phyloP scores from a whole-genome alignment of 2,888 invertebrate species.

The Galerucella calmariensis region DNA sequence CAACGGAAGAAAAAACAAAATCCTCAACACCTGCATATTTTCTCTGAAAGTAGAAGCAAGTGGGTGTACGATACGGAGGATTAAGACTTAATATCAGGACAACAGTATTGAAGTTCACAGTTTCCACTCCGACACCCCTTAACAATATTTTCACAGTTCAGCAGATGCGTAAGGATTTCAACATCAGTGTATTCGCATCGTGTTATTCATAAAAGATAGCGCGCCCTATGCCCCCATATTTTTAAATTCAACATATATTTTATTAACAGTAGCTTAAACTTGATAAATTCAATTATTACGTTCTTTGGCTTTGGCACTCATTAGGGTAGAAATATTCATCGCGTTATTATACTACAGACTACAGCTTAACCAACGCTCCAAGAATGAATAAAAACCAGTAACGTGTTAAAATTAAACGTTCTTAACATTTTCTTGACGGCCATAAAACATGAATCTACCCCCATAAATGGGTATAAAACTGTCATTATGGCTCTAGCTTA shows the following conservation, averaged over 20 bases:
- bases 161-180: constrained; percentile 50
- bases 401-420: too few species aligned
- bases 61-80: constrained; percentile 40
- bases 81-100: constrained; percentile 53
- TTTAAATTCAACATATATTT: constrained; percentile 30
- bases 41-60: constrained; percentile 30
- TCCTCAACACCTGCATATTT: constrained; percentile 45
- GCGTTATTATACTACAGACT: too few species aligned
- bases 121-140: constrained; percentile 57
- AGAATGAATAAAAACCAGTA: too few species aligned
- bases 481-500: too few species aligned
- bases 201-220: constrained; percentile 39
- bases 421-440: too few species aligned
- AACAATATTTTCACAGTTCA: constrained; percentile 59
- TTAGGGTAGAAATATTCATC: background rate
- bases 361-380: too few species aligned
- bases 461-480: too few species aligned
- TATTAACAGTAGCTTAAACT: constrained; percentile 46
- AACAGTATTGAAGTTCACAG: constrained; percentile 51
- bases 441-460: too few species aligned
- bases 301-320: constrained; percentile 13
- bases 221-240: constrained; percentile 31
- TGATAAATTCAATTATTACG: constrained; percentile 32
- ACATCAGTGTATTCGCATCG: constrained; percentile 40
- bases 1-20: constrained; percentile 23